These are phyloP conservation scores for Ochropacha duplaris DNA, from an alignment of 2,888 invertebrate species.

Conservation along the genomic window DNA sequence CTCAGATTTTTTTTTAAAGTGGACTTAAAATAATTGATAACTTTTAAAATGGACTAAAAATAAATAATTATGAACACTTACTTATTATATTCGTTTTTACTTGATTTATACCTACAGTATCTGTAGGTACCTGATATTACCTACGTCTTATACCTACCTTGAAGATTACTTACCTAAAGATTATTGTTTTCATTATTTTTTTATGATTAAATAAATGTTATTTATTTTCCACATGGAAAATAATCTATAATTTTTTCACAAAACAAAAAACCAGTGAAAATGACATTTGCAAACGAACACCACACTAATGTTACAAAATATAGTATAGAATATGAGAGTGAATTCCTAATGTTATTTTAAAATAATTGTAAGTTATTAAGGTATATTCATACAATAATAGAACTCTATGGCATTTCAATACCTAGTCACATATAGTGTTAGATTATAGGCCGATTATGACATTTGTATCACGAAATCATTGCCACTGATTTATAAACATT, in stretches of 20 bases:
- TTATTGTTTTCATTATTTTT: too few species aligned
- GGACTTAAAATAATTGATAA: too few species aligned
- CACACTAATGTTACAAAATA: constrained; percentile 73
- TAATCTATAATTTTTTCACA: constrained; percentile 45
- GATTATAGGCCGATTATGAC: constrained; percentile 37
- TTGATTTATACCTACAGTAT: too few species aligned
- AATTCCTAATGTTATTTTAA: constrained; percentile 72
- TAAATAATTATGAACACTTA: too few species aligned
- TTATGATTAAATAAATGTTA: too few species aligned
- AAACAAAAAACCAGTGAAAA: constrained; percentile 62
- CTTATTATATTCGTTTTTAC: too few species aligned
- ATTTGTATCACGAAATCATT: constrained; percentile 50
- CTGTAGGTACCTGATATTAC: too few species aligned
- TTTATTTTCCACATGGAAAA: neutral
- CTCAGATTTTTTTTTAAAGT: too few species aligned
- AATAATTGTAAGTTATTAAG: constrained; percentile 50
- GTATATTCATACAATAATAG: constrained; percentile 70
- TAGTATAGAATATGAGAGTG: constrained; percentile 59
- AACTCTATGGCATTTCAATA: constrained; percentile 49
- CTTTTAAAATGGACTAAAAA: too few species aligned
- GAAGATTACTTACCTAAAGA: too few species aligned
- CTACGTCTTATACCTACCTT: too few species aligned
- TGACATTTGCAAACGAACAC: constrained; percentile 79
- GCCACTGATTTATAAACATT: constrained; percentile 50
- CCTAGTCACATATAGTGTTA: constrained; percentile 45